These are phyloP conservation scores for Sesamia nonagrioides DNA, from an alignment of 1,140 invertebrate species.

Conservation along the genomic window DNA sequence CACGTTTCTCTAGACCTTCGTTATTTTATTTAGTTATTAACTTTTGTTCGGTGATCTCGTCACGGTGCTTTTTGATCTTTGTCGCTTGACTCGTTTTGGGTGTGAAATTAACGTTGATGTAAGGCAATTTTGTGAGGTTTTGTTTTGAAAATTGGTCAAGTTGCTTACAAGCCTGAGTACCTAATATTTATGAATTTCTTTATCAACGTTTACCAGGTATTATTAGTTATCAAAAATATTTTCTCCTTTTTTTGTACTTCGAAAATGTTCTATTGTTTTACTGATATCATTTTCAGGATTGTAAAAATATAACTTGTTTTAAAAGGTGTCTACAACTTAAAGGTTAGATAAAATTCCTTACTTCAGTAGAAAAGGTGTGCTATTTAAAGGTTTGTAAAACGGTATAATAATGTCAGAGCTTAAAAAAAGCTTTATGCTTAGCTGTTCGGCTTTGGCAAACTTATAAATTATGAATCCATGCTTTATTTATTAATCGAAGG, in stretches of 20 bases:
- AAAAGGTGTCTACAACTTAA: no score
- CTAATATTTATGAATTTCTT: no score
- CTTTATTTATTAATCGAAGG: slow-evolving; percentile 32
- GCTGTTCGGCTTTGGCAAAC: slow-evolving; percentile 26
- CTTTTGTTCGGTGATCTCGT: slow-evolving; percentile 22
- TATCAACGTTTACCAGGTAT: no score
- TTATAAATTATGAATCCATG: slow-evolving; percentile 37
- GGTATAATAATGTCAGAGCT: not conserved
- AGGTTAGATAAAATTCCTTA: not conserved
- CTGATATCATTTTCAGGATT: no score
- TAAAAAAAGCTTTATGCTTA: slow-evolving; percentile 17
- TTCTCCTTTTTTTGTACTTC: no score
- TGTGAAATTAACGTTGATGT: slow-evolving; percentile 1
- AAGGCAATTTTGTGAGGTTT: not conserved
- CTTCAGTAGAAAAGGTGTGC: not conserved
- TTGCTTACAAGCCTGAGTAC: no score
- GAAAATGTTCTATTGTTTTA: no score
- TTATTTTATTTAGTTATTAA: slow-evolving; percentile 50
- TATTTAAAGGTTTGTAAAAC: slow-evolving; percentile 1
- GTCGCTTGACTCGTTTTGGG: slow-evolving; percentile 12
- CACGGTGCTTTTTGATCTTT: slow-evolving; percentile 25
- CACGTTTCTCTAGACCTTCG: slow-evolving; percentile 28
- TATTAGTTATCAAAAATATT: no score
- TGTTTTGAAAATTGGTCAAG: not conserved
- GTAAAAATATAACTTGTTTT: no score